Evolutionary conservation across 2,888 invertebrate species (phyloP).

Genomic region (Therioaphis trifolii): DNA sequence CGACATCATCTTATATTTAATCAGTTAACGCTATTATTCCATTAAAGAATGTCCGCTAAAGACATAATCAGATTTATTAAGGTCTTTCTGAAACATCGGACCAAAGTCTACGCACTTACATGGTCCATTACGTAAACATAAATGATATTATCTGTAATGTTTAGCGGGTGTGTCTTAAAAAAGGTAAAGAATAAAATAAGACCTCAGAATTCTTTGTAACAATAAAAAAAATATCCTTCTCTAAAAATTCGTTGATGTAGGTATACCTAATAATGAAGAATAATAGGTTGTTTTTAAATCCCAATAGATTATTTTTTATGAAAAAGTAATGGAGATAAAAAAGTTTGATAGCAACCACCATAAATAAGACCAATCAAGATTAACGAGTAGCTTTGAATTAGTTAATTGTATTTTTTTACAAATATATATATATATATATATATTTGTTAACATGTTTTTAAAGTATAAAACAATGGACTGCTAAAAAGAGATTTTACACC

Average conservation of each 20-base stretch:
- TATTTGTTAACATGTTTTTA: conserved; percentile 31
- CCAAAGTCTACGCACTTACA: conserved; percentile 45
- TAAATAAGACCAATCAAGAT: conserved; percentile 61
- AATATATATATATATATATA: neutral
- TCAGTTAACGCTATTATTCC: conserved; percentile 58
- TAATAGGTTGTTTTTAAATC: conserved; percentile 54
- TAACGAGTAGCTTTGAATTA: conserved; percentile 56
- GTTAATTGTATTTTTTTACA: conserved; percentile 44
- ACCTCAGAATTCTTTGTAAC: conserved; percentile 43
- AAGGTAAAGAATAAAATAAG: conserved; percentile 52
- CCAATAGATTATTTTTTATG: conserved; percentile 45
- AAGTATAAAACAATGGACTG: conserved; percentile 40
- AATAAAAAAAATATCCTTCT: conserved; percentile 55
- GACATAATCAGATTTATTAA: conserved; percentile 50
- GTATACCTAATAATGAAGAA: conserved; percentile 47
- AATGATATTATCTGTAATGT: conserved; percentile 56
- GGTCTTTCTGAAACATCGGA: conserved; percentile 50
- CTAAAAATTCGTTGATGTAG: conserved; percentile 1
- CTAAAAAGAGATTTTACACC: conserved; percentile 29
- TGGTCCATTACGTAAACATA: conserved; percentile 57
- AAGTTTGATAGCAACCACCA: conserved; percentile 39
- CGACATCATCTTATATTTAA: conserved; percentile 40
- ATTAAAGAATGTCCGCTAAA: conserved; percentile 55
- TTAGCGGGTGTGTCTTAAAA: conserved; percentile 20
- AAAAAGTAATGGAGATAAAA: conserved; percentile 15